Evolutionary conservation across 1,140 invertebrate species (phyloP), one percentile per base, ranked within the genome.

Genomic region (Drosophila santomea): DNA sequence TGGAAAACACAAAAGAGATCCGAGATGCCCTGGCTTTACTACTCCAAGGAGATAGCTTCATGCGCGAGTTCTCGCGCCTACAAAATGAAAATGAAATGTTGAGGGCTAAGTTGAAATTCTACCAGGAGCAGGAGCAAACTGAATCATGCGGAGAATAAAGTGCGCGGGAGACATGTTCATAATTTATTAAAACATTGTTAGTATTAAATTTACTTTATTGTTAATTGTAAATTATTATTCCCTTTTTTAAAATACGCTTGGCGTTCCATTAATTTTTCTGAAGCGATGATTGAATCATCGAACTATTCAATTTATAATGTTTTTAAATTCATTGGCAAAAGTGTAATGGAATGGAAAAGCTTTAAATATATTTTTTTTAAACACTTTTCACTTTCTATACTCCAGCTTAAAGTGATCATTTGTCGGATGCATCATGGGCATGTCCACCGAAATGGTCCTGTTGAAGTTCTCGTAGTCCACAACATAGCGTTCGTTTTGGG

Each of bases 381-480:
- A 20, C 7, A 20, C 11, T 47, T 20, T 47, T 20, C 15, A n/a
- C 1, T 71, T 68, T 64, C 61, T 64, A 32, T 75, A 75, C 25
- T 77, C 71, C 11, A 86, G 41, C 39, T 88, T 66, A 1, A 88
- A 36, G 3, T 82, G 59, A 28, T 75, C 66, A 28, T 35, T 75
- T 1, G 28, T n/a, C 10, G 23, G 36, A 10, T 36, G 2, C 7
- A 15, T 60, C 2, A 50, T 14, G 1, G 83, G 84, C 85, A 90
- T 90, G 47, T 90, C 85, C 63, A 90, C 91, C 51, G 91, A 91
- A 43, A 91, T 91, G 10, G 97, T 98, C 69, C 96, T 96, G 91
- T 99, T 97, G 92, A 99, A 99, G 76, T 97, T 95, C 28, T 96
- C 96, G 91, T 98, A 99, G 92, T 99, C 97, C 15, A 99, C 97